Evolutionary conservation across 2,797 vertebrate species (phyloP).

Genomic region (Loris lydekkerianus): DNA sequence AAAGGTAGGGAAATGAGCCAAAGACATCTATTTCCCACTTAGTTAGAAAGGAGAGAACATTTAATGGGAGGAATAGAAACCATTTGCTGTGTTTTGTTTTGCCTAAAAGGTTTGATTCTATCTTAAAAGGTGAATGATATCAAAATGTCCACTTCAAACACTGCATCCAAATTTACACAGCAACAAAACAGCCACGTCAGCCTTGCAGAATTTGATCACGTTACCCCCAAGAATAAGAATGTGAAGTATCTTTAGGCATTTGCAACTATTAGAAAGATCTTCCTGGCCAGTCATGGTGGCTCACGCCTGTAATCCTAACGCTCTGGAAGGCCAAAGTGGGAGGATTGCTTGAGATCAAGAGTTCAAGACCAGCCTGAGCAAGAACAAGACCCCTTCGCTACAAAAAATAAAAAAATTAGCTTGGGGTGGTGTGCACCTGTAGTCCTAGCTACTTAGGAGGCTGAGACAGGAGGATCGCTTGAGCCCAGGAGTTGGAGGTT

Average conservation of each 20-base stretch:
- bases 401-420: neutral
- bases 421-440: neutral
- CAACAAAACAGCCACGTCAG: neutral
- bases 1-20: neutral
- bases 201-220: neutral
- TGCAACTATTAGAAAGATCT: neutral
- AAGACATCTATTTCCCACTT: neutral
- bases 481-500: neutral
- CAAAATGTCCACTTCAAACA: neutral
- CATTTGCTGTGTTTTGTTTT: neutral
- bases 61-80: neutral
- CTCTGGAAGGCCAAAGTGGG: neutral
- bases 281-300: neutral
- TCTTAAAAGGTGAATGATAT: neutral
- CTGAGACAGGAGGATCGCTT: neutral
- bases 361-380: neutral
- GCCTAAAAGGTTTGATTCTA: neutral
- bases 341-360: neutral
- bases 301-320: neutral
- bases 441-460: neutral
- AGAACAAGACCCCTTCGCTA: neutral
- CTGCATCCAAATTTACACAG: neutral
- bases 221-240: neutral
- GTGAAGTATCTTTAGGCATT: neutral
- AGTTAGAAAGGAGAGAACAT: neutral